A percentile compares a stretch with the other conserved stretches of the same genome.
Evolutionary conservation across 2,113 vertebrate genomes (phyloP).

Genomic region (Azemiops feae): DNA sequence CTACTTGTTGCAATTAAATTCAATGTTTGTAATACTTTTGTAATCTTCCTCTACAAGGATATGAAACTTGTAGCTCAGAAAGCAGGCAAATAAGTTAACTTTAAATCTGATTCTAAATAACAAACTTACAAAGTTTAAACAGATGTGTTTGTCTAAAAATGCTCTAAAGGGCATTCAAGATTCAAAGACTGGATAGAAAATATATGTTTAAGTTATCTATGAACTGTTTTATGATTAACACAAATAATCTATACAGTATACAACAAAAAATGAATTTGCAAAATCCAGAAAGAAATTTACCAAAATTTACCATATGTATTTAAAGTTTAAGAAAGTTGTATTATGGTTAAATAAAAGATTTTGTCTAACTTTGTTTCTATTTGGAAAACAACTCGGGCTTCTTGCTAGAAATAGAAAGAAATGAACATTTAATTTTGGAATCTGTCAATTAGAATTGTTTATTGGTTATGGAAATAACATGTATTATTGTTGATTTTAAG

Average conservation of each 20-base stretch:
- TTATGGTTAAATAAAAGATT: background rate
- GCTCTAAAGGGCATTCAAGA: background rate
- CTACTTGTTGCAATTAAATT: slow-evolving; percentile 26
- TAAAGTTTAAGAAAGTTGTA: background rate
- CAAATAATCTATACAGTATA: background rate
- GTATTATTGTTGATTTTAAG: background rate
- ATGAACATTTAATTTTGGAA: background rate
- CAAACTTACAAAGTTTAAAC: background rate
- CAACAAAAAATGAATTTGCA: background rate
- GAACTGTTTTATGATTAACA: background rate
- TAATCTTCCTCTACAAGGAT: slow-evolving; percentile 42
- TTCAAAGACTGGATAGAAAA: background rate
- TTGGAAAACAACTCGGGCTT: background rate
- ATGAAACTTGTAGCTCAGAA: slow-evolving; percentile 43
- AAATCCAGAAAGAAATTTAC: background rate
- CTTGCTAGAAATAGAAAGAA: background rate
- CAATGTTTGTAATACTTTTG: background rate
- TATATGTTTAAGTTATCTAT: background rate
- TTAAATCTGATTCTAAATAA: background rate
- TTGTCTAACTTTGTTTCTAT: background rate
- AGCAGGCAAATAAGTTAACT: background rate
- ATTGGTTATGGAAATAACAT: background rate
- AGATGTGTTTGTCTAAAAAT: background rate
- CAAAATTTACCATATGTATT: background rate
- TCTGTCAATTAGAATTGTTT: background rate